These are phyloP conservation scores for Bombyx mandarina DNA, from an alignment of 1,140 invertebrate genomes.

Conservation along the genomic window DNA sequence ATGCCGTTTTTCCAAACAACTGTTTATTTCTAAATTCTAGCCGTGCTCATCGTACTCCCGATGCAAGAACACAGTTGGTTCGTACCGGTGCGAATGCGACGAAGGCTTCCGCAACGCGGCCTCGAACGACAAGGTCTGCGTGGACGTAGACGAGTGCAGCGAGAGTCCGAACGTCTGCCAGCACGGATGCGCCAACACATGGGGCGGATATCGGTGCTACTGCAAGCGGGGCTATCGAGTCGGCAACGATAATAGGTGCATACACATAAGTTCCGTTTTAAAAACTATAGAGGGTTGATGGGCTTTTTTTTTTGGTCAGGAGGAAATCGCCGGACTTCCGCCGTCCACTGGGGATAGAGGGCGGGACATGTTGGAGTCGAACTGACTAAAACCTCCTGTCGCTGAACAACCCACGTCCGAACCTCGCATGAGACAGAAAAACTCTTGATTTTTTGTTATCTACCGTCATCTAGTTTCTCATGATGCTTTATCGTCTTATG, in stretches of 20 bases:
- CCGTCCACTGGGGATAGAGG: no score
- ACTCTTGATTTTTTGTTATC: no score
- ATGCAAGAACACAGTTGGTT: slow-evolving; percentile 87
- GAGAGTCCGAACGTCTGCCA: slow-evolving; percentile 79
- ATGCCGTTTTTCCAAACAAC: not conserved
- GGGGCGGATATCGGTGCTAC: slow-evolving; percentile 85
- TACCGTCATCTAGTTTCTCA: no score
- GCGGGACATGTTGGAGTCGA: no score
- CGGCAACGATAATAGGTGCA: slow-evolving; percentile 77
- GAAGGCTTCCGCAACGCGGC: slow-evolving; percentile 78
- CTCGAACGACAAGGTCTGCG: slow-evolving; percentile 70
- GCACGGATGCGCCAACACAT: slow-evolving; percentile 86
- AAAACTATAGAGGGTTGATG: no score
- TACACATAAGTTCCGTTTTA: not conserved
- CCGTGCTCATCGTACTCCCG: slow-evolving; percentile 73
- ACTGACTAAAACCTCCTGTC: no score
- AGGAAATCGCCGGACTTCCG: no score
- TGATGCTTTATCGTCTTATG: no score
- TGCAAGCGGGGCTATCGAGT: slow-evolving; percentile 83
- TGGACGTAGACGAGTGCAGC: slow-evolving; percentile 79
- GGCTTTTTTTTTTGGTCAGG: not conserved
- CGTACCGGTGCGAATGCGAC: slow-evolving; percentile 85
- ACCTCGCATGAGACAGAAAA: no score
- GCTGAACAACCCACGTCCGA: no score
- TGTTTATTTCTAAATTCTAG: slow-evolving; percentile 31